A percentile compares a stretch with the other conserved stretches of the same genome.
Conservation (phyloP, 2,797 vertebrate species). For the Enteromius paludinosus region DNA sequence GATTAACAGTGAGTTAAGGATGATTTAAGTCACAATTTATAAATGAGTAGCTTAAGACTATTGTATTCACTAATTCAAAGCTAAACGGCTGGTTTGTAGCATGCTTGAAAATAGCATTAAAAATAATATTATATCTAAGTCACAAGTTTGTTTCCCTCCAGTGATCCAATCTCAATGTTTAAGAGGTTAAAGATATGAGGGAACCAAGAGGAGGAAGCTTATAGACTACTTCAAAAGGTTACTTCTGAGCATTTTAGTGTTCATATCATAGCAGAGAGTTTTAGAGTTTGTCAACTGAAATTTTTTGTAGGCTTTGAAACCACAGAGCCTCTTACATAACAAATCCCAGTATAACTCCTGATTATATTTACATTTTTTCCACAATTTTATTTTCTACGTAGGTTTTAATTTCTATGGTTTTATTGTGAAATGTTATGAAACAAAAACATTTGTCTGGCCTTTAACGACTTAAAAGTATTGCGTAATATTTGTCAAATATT, state of each 20-base stretch:
- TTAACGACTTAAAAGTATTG: not conserved
- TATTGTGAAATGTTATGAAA: not conserved
- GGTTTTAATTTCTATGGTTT: not conserved
- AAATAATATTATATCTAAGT: not conserved
- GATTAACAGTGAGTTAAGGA: slow-evolving; percentile 5
- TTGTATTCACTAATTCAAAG: slow-evolving; percentile 7
- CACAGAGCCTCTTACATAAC: not conserved
- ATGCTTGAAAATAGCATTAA: not conserved
- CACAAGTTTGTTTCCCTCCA: not conserved
- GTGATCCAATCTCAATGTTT: not conserved
- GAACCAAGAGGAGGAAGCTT: not conserved
- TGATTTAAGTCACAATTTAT: slow-evolving; percentile 29
- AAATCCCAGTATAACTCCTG: not conserved
- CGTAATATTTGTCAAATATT: not conserved
- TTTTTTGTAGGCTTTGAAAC: not conserved
- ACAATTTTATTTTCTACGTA: not conserved
- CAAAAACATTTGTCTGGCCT: not conserved
- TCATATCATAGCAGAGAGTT: not conserved
- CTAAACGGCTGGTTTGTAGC: not conserved
- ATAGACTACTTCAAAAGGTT: not conserved
- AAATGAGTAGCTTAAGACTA: not conserved
- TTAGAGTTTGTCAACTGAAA: not conserved
- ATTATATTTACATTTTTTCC: not conserved
- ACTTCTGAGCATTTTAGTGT: not conserved
- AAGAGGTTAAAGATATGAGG: not conserved